phyloP scores from a whole-genome alignment of 2,888 invertebrate species.

The Ectemnius lituratus region DNA sequence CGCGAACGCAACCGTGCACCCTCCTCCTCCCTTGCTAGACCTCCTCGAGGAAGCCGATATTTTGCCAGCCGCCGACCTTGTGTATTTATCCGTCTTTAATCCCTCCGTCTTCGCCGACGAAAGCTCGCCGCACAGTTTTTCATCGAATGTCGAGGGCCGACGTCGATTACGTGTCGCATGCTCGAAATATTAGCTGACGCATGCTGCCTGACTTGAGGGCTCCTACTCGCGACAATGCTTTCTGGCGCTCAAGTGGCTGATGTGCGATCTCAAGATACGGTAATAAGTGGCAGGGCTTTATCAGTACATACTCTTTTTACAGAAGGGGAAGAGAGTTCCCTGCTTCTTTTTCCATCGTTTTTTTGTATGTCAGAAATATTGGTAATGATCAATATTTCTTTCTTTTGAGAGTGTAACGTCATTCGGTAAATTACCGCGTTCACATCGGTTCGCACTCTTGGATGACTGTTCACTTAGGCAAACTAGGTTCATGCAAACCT shows the following conservation, averaged over 20 bases:
- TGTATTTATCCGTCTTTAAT: constrained; percentile 35
- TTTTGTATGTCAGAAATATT: not conserved
- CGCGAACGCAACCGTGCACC: not conserved
- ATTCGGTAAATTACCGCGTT: not conserved
- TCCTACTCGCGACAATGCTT: not conserved
- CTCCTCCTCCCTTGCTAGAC: constrained; percentile 5
- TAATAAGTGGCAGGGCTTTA: too few relatives aligned
- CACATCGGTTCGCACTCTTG: not conserved
- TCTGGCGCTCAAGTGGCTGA: not conserved
- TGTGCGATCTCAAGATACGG: not conserved
- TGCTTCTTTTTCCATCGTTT: not conserved
- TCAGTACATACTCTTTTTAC: too few relatives aligned
- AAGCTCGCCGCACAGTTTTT: not conserved
- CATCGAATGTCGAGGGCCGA: constrained; percentile 1
- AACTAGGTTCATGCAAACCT: constrained; percentile 16
- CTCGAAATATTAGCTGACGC: constrained; percentile 1
- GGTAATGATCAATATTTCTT: too few relatives aligned
- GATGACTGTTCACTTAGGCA: constrained; percentile 8
- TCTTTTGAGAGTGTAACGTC: too few relatives aligned
- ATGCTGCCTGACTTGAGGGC: not conserved
- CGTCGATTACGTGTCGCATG: not conserved
- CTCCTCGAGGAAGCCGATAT: constrained; percentile 39
- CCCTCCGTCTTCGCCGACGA: constrained; percentile 4
- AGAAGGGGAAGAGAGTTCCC: not conserved
- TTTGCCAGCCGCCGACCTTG: constrained; percentile 22